Conservation (phyloP, 2,113 vertebrate species). For the Ibidorhyncha struthersii region DNA sequence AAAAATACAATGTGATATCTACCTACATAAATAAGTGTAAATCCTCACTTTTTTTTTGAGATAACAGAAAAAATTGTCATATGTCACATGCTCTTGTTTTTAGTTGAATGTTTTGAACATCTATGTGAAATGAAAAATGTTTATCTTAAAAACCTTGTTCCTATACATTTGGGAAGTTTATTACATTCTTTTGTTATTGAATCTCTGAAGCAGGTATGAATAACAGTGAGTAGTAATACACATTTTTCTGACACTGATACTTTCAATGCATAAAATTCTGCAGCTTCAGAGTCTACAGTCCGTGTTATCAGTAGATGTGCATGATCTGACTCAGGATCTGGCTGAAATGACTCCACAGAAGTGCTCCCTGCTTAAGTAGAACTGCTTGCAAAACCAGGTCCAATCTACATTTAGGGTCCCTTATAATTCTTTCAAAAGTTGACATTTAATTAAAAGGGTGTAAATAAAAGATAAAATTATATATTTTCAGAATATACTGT, state of each 20-base stretch:
- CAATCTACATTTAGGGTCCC: conserved; percentile 1
- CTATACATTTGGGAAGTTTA: neutral
- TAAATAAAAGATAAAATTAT: conserved; percentile 6
- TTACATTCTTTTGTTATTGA: neutral
- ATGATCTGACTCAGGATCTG: neutral
- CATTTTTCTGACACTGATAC: neutral
- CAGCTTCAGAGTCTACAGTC: neutral
- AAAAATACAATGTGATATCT: neutral
- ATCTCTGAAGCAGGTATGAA: neutral
- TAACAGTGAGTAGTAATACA: neutral
- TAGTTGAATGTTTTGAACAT: neutral
- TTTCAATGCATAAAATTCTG: neutral
- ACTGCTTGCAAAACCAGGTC: neutral
- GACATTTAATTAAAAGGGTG: conserved; percentile 24
- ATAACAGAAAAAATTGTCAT: neutral
- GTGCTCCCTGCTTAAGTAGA: neutral
- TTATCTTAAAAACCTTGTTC: neutral
- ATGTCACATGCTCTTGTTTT: neutral
- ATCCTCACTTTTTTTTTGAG: neutral
- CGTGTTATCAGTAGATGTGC: neutral
- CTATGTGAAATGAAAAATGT: neutral
- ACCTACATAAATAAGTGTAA: neutral
- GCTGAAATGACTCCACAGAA: neutral
- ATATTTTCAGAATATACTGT: conserved; percentile 9
- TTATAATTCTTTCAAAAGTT: conserved; percentile 12